Base-by-base conservation (phyloP, 2,888 invertebrate species). In the Octonoba sinensis region DNA sequence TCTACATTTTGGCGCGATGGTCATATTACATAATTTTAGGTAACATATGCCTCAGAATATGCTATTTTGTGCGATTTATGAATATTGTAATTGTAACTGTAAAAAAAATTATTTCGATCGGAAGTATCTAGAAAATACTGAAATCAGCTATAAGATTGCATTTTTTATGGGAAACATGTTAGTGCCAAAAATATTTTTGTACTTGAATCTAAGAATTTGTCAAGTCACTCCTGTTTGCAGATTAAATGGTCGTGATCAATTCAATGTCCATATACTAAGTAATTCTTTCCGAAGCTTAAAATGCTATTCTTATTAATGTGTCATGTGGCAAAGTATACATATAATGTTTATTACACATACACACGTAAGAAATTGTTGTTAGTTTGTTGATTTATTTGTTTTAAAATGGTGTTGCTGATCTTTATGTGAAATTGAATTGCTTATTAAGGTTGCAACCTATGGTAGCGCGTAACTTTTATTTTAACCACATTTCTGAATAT, bases 361-460 rank as follows among this genome's bases (percentile, higher is more conserved):
- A n/a, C n/a, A 36, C 15, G 3, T 57, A 27, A 24, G 44, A 54
- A 65, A 64, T 62, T 27, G 65, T 27, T 69, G 16, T 64, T 77
- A 36, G 46, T 36, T n/a, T 64, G 46, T 20, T 64, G 20, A 47
- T 20, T 64, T 71, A 64, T 71, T 71, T 56, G 59, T 51, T 66
- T 71, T 65, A 51, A 51, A 66, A 15, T 22, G 36, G 49, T 27
- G 20, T 60, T 62, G 59, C 66, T 71, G 78, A 78, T 72, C 27
- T 65, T 51, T 72, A 66, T 71, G 70, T 78, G 46, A 66, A 66
- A 66, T 20, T 22, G 65, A 65, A 78, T 72, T 65, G 49, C 59
- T 65, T 78, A 65, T 78, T 60, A 44, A 59, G 56, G 70, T 70
- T 71, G 70, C 27, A 22, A 72, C 71, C 54, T 71, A 66, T 78